Percentiles rank a stretch among this genome's conserved stretches.
These are phyloP conservation scores for Platysternon megacephalum DNA, from an alignment of 2,113 vertebrate species.

Conservation along the genomic window DNA sequence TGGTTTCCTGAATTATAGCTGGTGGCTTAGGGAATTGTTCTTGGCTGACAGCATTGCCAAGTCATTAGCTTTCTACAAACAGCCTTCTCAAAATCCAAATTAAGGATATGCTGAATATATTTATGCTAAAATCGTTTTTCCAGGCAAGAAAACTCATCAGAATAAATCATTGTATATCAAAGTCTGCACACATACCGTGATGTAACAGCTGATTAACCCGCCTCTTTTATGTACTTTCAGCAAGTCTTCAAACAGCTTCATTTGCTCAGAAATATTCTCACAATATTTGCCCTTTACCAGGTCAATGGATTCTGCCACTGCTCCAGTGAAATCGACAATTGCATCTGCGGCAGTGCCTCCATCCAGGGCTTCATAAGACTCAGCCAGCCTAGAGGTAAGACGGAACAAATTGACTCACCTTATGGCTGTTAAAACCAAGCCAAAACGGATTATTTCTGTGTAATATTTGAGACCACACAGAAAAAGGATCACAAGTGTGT, in stretches of 20 bases:
- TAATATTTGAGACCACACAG: background rate
- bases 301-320: slow-evolving; percentile 87
- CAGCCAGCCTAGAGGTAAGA: slow-evolving; percentile 82
- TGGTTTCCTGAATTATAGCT: background rate
- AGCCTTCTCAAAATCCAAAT: slow-evolving; percentile 8
- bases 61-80: background rate
- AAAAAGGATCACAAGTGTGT: background rate
- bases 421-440: background rate
- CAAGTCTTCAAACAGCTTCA: slow-evolving; percentile 88
- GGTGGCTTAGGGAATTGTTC: background rate
- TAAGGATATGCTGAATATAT: background rate
- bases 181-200: slow-evolving; percentile 74
- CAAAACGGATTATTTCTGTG: background rate
- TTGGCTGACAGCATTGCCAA: background rate
- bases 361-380: slow-evolving; percentile 93
- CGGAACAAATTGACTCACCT: background rate
- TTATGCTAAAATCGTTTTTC: background rate
- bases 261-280: slow-evolving; percentile 80
- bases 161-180: background rate
- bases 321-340: slow-evolving; percentile 95
- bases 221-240: slow-evolving; percentile 86
- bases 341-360: slow-evolving; percentile 93
- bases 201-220: slow-evolving; percentile 93
- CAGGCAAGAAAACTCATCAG: background rate
- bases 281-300: slow-evolving; percentile 81